Conservation (phyloP, 1,140 invertebrate species). For the Brachionus plicatilis region DNA sequence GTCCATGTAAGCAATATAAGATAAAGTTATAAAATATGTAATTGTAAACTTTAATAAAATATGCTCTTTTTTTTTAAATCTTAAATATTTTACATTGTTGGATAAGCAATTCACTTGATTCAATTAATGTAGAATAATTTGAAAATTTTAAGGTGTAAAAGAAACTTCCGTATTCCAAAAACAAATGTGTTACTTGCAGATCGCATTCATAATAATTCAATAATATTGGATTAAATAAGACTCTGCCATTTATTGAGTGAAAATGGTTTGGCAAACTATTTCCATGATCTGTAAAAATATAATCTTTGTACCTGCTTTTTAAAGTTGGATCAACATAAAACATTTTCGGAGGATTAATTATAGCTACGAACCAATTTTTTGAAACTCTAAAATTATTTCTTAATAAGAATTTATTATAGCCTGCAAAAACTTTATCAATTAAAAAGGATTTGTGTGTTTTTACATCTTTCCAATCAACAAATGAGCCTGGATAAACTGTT, state of each 20-base stretch:
- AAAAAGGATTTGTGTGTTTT: neutral
- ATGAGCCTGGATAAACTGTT: neutral
- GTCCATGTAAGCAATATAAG: too few species aligned
- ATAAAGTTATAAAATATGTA: too few species aligned
- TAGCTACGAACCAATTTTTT: neutral
- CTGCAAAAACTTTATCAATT: neutral
- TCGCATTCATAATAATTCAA: neutral
- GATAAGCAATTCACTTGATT: neutral
- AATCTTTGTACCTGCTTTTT: neutral
- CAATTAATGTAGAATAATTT: neutral
- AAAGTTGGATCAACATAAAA: neutral
- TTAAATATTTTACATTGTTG: neutral
- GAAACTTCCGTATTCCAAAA: neutral
- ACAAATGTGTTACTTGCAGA: neutral
- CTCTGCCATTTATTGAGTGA: neutral
- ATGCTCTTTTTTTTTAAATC: too few species aligned
- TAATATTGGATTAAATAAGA: neutral
- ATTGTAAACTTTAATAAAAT: too few species aligned
- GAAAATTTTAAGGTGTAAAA: neutral
- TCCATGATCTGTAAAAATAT: neutral
- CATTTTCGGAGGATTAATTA: neutral
- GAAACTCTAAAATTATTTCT: neutral
- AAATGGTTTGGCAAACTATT: neutral
- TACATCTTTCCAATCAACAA: neutral
- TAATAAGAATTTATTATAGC: neutral